A percentile compares a stretch with the other conserved stretches of the same genome.
These are phyloP conservation scores for Aspidiotus destructor DNA, from an alignment of 2,888 invertebrate species.

Conservation along the genomic window DNA sequence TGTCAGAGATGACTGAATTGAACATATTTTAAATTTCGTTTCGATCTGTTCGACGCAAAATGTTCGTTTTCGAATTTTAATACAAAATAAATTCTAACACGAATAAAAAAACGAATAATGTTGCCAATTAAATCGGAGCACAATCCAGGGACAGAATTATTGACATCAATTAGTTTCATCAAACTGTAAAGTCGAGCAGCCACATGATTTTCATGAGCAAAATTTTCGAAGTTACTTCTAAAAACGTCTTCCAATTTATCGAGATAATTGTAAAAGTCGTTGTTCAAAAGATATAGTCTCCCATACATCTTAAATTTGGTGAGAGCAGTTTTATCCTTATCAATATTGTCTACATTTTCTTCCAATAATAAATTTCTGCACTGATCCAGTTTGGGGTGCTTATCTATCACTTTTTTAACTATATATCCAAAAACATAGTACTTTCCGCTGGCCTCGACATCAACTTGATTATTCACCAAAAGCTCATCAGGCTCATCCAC, in stretches of 20 bases:
- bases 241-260: background rate
- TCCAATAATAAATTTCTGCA: background rate
- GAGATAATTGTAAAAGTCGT: background rate
- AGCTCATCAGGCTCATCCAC: background rate
- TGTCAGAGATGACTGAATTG: background rate
- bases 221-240: slow-evolving; percentile 1
- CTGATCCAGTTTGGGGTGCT: background rate
- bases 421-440: background rate
- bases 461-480: background rate
- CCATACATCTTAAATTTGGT: background rate
- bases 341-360: background rate
- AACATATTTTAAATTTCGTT: background rate
- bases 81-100: background rate
- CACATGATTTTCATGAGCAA: background rate
- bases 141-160: background rate
- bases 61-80: slow-evolving; percentile 1
- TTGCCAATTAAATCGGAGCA: background rate
- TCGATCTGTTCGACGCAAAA: background rate
- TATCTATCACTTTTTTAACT: background rate
- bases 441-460: background rate
- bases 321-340: background rate
- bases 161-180: background rate
- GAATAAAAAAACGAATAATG: background rate
- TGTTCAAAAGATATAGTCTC: background rate
- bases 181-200: background rate